Evolutionary conservation across 2,113 vertebrate genomes (phyloP).

Genomic region (Brienomyrus brachyistius): DNA sequence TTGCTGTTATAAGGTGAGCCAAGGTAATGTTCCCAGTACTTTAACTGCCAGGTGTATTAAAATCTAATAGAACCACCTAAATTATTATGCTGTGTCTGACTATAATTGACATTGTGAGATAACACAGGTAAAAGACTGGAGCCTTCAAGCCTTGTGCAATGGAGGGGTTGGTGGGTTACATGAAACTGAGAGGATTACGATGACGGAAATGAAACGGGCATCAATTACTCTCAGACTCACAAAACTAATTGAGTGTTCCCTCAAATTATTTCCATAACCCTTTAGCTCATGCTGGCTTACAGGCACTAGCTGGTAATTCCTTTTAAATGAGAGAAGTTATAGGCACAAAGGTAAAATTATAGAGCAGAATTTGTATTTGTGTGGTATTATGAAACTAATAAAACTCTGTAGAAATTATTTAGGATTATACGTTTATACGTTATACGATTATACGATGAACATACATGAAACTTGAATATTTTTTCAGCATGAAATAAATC

Average conservation of each 20-base stretch:
- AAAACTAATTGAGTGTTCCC: conserved; percentile 9
- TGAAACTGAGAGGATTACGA: conserved; percentile 6
- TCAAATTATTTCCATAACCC: conserved; percentile 15
- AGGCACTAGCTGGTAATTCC: conserved; percentile 16
- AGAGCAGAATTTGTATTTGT: background rate
- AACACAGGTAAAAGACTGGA: background rate
- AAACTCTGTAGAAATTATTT: background rate
- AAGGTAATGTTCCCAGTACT: background rate
- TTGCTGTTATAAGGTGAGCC: background rate
- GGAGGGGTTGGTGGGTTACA: background rate
- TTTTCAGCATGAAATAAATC: background rate
- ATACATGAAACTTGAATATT: background rate
- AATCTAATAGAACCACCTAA: background rate
- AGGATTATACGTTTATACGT: background rate
- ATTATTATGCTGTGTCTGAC: conserved; percentile 14
- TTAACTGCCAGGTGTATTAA: conserved; percentile 14
- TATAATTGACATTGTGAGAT: conserved; percentile 14
- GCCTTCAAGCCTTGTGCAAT: background rate
- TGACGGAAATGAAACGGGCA: conserved; percentile 5
- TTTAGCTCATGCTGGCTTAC: conserved; percentile 4
- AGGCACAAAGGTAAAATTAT: background rate
- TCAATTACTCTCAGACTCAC: conserved; percentile 18
- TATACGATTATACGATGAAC: too few relatives aligned
- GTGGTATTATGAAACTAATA: background rate
- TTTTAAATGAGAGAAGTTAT: conserved; percentile 12